phyloP scores from a whole-genome alignment of 2,888 invertebrate genomes.

The Agonopterix heracliana region DNA sequence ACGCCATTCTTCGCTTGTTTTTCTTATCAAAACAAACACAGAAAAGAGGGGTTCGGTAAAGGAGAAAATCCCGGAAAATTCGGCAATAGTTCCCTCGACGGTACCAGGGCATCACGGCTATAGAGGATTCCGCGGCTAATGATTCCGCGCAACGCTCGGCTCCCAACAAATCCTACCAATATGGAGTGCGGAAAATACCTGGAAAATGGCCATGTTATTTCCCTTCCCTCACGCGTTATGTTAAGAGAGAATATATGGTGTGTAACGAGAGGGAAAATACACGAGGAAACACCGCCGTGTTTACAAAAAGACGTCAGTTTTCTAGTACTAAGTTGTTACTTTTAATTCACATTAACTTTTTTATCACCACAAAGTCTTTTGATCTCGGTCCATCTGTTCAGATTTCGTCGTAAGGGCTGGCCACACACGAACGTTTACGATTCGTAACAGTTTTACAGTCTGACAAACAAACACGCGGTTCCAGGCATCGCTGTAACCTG shows the following conservation, averaged over 20 bases:
- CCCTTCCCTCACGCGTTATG: constrained; percentile 24
- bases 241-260: constrained; percentile 29
- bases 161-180: constrained; percentile 59
- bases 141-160: constrained; percentile 48
- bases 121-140: constrained; percentile 62
- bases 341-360: constrained; percentile 66
- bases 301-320: constrained; percentile 23
- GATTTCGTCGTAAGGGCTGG: constrained; percentile 74
- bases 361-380: constrained; percentile 64
- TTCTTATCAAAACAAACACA: background rate
- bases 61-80: constrained; percentile 55
- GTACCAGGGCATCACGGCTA: constrained; percentile 47
- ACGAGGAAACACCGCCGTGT: constrained; percentile 2
- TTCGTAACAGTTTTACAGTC: constrained; percentile 68
- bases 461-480: constrained; percentile 72
- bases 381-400: constrained; percentile 71
- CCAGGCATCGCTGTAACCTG: constrained; percentile 58
- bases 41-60: background rate
- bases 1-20: background rate
- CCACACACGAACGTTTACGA: constrained; percentile 74
- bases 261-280: constrained; percentile 27
- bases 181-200: constrained; percentile 70
- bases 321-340: constrained; percentile 63
- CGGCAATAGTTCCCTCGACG: constrained; percentile 53
- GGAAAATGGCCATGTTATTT: constrained; percentile 62